phyloP scores from a whole-genome alignment of 2,888 invertebrate genomes.

The Pherbina coryleti region DNA sequence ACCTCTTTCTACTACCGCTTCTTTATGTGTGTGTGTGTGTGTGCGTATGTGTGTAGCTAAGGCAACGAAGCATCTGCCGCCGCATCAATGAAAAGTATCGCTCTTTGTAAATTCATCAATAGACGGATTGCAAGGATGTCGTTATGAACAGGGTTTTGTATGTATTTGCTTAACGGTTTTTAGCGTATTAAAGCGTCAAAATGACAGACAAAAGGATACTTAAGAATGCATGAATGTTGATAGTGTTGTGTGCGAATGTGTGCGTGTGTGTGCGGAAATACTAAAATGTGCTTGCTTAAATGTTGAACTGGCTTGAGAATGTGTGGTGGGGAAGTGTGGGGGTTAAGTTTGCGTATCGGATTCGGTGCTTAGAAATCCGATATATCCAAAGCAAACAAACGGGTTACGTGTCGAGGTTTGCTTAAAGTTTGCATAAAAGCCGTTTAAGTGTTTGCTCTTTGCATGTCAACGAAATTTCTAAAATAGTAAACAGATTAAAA shows the following conservation, averaged over 20 bases:
- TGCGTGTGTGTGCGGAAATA: not conserved
- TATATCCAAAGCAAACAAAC: constrained; percentile 1
- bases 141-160: constrained; percentile 4
- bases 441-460: not conserved
- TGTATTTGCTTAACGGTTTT: constrained; percentile 23
- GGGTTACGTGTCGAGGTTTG: constrained; percentile 7
- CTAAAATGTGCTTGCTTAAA: not conserved
- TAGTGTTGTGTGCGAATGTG: not conserved
- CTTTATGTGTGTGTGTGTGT: constrained; percentile 6
- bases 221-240: not conserved
- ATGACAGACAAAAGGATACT: not conserved
- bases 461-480: not conserved
- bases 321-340: not conserved
- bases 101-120: constrained; percentile 24
- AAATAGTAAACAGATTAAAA: too few relatives aligned
- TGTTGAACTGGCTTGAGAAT: not conserved
- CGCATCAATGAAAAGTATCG: constrained; percentile 3
- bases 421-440: constrained; percentile 15
- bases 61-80: too few relatives aligned
- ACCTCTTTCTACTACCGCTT: constrained; percentile 8
- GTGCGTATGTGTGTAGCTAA: not conserved
- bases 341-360: not conserved
- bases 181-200: constrained; percentile 12
- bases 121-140: not conserved
- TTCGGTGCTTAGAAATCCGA: not conserved